phyloP scores from a whole-genome alignment of 2,113 vertebrate genomes.

The Lonchura striata region DNA sequence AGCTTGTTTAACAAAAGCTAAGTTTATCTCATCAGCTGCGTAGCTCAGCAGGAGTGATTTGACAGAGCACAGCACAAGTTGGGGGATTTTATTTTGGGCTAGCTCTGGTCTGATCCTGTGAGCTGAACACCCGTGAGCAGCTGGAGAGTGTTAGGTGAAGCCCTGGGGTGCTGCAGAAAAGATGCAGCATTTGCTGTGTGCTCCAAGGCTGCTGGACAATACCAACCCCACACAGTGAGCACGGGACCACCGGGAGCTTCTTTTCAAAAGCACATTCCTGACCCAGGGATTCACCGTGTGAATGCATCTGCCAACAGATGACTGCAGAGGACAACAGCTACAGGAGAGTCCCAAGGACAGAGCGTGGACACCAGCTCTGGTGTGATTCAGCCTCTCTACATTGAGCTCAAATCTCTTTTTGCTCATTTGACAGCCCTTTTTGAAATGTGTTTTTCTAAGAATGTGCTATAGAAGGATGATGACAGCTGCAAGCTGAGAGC shows the following conservation, averaged over 20 bases:
- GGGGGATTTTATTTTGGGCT: background rate
- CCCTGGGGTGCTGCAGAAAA: background rate
- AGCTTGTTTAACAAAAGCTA: slow-evolving; percentile 44
- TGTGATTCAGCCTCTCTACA: background rate
- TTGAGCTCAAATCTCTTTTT: background rate
- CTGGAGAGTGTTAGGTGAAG: background rate
- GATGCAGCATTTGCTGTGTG: background rate
- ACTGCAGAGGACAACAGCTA: background rate
- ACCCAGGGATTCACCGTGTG: background rate
- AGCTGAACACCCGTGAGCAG: background rate
- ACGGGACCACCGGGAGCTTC: background rate
- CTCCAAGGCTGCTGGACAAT: background rate
- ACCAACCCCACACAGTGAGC: background rate
- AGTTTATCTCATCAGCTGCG: slow-evolving; percentile 43
- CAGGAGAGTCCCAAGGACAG: background rate
- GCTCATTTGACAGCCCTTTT: background rate
- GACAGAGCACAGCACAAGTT: background rate
- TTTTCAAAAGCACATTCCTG: slow-evolving; percentile 6
- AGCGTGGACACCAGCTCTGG: background rate
- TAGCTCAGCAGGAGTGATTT: slow-evolving; percentile 14
- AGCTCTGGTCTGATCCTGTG: background rate
- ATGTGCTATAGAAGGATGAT: background rate
- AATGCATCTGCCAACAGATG: background rate
- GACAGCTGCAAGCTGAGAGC: background rate
- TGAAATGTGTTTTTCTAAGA: background rate